Evolutionary conservation across 2,113 vertebrate genomes (phyloP).

Genomic region (Aptenodytes forsteri): DNA sequence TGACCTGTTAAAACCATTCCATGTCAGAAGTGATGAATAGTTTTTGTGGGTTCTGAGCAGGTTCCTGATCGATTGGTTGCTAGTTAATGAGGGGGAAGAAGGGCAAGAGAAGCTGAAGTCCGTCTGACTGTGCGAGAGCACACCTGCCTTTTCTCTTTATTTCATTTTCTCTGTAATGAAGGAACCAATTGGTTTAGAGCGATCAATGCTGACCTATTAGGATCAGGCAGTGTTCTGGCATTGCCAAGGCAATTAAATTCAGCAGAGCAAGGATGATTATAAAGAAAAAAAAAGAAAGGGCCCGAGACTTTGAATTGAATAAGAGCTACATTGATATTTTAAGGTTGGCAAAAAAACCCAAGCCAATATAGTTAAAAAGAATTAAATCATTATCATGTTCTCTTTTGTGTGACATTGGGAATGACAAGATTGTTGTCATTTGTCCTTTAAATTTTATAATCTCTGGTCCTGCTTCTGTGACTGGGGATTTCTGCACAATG

Average conservation of each 20-base stretch:
- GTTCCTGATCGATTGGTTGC: slow-evolving; percentile 69
- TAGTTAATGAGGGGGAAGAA: slow-evolving; percentile 69
- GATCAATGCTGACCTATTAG: slow-evolving; percentile 77
- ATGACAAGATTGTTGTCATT: slow-evolving; percentile 16
- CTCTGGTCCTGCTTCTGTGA: neutral
- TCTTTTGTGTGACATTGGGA: slow-evolving; percentile 13
- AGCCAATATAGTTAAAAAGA: slow-evolving; percentile 24
- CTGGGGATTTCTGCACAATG: neutral
- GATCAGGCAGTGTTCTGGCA: slow-evolving; percentile 68
- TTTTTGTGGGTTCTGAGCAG: slow-evolving; percentile 72
- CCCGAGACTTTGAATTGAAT: slow-evolving; percentile 28
- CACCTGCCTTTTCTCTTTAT: slow-evolving; percentile 73
- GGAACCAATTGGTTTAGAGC: slow-evolving; percentile 76
- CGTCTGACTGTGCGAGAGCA: slow-evolving; percentile 57
- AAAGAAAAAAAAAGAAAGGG: neutral
- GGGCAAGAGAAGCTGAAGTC: slow-evolving; percentile 56
- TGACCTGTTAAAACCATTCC: slow-evolving; percentile 55
- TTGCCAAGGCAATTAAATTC: slow-evolving; percentile 76
- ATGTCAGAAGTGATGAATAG: slow-evolving; percentile 74
- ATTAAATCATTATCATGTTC: slow-evolving; percentile 36
- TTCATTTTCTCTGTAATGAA: slow-evolving; percentile 78
- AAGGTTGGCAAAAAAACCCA: neutral
- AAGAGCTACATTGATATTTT: slow-evolving; percentile 45
- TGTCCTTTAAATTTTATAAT: slow-evolving; percentile 20
- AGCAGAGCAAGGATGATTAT: slow-evolving; percentile 55